These are phyloP conservation scores for Pristionchus maxplancki DNA, from an alignment of 2,888 invertebrate genomes.

Conservation along the genomic window DNA sequence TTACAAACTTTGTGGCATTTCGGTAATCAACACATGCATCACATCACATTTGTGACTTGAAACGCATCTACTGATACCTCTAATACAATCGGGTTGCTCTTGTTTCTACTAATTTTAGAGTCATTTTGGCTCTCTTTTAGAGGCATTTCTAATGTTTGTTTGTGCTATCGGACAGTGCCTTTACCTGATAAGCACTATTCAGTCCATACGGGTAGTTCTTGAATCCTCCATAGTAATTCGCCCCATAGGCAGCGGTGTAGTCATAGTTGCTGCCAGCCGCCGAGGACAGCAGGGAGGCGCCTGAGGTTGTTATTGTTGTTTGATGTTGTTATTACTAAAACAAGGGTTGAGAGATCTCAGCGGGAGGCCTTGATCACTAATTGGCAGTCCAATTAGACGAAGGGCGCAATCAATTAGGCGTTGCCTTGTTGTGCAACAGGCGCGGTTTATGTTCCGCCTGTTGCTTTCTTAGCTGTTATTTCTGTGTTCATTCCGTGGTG, in stretches of 20 bases:
- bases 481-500: too few species aligned
- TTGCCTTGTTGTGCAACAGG: conserved; percentile 13
- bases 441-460: neutral
- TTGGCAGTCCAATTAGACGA: neutral
- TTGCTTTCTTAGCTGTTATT: too few species aligned
- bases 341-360: neutral
- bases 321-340: neutral
- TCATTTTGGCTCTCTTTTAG: too few species aligned
- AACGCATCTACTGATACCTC: too few species aligned
- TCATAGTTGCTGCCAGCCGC: conserved; percentile 2
- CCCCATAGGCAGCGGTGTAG: conserved; percentile 39
- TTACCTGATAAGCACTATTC: conserved; percentile 9
- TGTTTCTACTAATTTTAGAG: too few species aligned
- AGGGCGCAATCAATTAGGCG: conserved; percentile 12
- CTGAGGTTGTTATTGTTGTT: neutral
- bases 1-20: too few species aligned
- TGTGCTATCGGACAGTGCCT: too few species aligned
- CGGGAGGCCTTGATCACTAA: neutral
- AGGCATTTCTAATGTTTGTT: too few species aligned
- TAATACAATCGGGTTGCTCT: too few species aligned
- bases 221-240: conserved; percentile 42
- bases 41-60: too few species aligned
- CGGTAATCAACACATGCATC: too few species aligned
- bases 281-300: conserved; percentile 26
- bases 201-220: conserved; percentile 23